These are phyloP conservation scores for Hirtodrosophila alboralis DNA, from an alignment of 2,888 invertebrate species.

Conservation along the genomic window DNA sequence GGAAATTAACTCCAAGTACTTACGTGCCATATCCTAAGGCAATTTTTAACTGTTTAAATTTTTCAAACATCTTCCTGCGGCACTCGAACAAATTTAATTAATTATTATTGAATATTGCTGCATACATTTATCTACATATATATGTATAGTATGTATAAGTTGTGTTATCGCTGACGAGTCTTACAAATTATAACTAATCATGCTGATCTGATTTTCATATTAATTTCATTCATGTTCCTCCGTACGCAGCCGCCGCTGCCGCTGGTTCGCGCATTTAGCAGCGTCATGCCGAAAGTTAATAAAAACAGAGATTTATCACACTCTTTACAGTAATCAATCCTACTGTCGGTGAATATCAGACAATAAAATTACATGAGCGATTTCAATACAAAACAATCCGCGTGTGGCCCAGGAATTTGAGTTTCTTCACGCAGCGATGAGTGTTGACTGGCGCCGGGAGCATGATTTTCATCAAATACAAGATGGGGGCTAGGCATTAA, in stretches of 20 bases:
- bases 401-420: conserved; percentile 57
- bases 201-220: conserved; percentile 79
- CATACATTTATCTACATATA: no score
- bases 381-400: conserved; percentile 66
- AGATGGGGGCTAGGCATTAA: background rate
- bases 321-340: conserved; percentile 77
- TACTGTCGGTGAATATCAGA: conserved; percentile 58
- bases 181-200: conserved; percentile 75
- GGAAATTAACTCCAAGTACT: no score
- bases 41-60: conserved; percentile 4
- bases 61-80: conserved; percentile 7
- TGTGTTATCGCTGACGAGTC: conserved; percentile 40
- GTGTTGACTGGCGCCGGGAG: conserved; percentile 58
- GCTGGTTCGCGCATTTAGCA: conserved; percentile 39
- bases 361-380: conserved; percentile 69
- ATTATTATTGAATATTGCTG: conserved; percentile 34
- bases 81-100: conserved; percentile 67
- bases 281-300: conserved; percentile 80
- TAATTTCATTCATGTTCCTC: conserved; percentile 63
- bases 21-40: background rate
- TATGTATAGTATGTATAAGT: conserved; percentile 13
- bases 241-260: conserved; percentile 31
- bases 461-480: conserved; percentile 23
- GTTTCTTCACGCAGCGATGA: conserved; percentile 1
- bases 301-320: conserved; percentile 82